Evolutionary conservation across 2,113 vertebrate genomes (phyloP).

Genomic region (Thymallus thymallus): DNA sequence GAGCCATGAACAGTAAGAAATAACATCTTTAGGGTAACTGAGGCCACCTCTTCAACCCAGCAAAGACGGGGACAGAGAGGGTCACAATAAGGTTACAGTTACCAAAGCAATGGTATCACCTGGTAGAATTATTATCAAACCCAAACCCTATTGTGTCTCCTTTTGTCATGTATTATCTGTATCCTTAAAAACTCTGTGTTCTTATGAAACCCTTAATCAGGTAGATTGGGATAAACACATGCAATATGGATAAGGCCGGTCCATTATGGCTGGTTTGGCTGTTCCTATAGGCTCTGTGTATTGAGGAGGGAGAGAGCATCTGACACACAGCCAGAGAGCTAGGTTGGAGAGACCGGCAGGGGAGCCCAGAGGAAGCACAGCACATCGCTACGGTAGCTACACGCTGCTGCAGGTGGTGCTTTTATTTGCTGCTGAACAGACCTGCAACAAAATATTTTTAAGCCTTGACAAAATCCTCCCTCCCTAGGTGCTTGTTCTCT

Average conservation of each 20-base stretch:
- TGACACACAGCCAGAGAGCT: slow-evolving; percentile 17
- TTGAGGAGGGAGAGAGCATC: background rate
- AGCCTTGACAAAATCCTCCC: slow-evolving; percentile 3
- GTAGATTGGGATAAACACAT: background rate
- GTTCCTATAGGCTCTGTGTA: slow-evolving; percentile 7
- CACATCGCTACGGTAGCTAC: slow-evolving; percentile 28
- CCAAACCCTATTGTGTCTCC: too few relatives aligned
- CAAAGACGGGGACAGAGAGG: too few relatives aligned
- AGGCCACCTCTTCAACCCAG: too few relatives aligned
- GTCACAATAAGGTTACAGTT: too few relatives aligned
- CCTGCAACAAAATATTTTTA: slow-evolving; percentile 62
- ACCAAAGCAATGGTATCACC: too few relatives aligned
- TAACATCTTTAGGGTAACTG: too few relatives aligned
- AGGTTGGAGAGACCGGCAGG: background rate
- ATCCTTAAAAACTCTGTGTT: too few relatives aligned
- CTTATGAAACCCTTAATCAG: background rate
- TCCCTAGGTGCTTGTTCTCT: background rate
- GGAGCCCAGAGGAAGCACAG: slow-evolving; percentile 43
- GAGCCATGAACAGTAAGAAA: too few relatives aligned
- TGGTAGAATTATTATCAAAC: too few relatives aligned
- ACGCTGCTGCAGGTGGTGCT: background rate
- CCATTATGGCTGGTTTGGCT: slow-evolving; percentile 28
- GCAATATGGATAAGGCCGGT: slow-evolving; percentile 11
- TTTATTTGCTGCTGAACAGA: slow-evolving; percentile 46
- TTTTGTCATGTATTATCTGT: too few relatives aligned